These are phyloP conservation scores for Eugnorisma glareosa DNA, from an alignment of 2,888 invertebrate species.

Conservation along the genomic window DNA sequence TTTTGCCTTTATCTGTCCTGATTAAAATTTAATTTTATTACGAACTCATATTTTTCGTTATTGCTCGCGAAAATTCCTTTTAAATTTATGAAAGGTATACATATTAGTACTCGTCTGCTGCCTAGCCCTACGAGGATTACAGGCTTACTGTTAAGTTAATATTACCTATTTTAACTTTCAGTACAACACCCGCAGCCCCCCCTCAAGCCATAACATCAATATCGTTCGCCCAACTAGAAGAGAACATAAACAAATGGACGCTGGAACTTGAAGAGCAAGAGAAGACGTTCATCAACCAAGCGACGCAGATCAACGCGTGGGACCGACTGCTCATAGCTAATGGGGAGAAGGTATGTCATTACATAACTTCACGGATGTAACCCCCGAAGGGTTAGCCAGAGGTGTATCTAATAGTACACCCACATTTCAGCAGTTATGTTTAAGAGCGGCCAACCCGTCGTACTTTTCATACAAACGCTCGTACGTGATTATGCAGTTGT, in stretches of 20 bases:
- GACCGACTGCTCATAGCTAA: slow-evolving; percentile 97
- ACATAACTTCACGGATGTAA: neutral
- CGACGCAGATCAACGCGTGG: slow-evolving; percentile 98
- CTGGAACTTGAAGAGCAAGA: slow-evolving; percentile 98
- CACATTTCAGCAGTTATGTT: too few species aligned
- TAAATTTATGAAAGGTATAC: too few species aligned
- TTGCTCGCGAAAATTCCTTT: too few species aligned
- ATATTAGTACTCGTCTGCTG: too few species aligned
- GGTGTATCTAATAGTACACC: neutral
- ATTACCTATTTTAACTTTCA: slow-evolving; percentile 14
- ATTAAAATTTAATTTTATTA: too few species aligned
- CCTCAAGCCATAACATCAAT: slow-evolving; percentile 89
- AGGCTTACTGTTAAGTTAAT: neutral
- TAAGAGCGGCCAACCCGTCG: too few species aligned
- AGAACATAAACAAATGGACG: slow-evolving; percentile 98
- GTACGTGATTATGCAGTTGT: too few species aligned
- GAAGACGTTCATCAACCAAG: slow-evolving; percentile 97
- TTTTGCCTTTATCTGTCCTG: too few species aligned
- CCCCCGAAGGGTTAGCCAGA: neutral
- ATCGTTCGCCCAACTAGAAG: slow-evolving; percentile 96
- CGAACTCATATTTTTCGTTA: too few species aligned
- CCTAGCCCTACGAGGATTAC: too few species aligned
- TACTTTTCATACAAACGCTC: too few species aligned
- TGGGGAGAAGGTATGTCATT: slow-evolving; percentile 94
- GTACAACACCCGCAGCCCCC: slow-evolving; percentile 73